Evolutionary conservation across 2,888 invertebrate species (phyloP).

Genomic region (Myopa tessellatipennis): DNA sequence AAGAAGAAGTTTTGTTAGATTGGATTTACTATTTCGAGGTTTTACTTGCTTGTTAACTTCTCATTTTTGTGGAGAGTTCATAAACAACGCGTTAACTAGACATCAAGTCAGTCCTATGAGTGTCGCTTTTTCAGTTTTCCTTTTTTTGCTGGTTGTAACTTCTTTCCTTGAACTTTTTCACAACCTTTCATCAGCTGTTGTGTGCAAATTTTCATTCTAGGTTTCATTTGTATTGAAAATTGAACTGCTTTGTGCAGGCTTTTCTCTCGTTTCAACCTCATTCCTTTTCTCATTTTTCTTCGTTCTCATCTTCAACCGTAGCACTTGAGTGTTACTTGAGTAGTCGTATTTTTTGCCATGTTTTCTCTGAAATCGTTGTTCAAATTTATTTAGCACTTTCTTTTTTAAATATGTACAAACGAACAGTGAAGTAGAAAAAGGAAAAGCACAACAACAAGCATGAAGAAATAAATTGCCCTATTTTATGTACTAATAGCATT

Average conservation of each 20-base stretch:
- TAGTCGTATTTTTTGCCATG: constrained; percentile 1
- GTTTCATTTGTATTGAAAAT: constrained; percentile 26
- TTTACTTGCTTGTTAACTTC: neutral
- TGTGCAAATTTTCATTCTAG: constrained; percentile 10
- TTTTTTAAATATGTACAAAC: neutral
- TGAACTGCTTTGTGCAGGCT: constrained; percentile 25
- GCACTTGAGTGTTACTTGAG: neutral
- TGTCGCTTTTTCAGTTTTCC: neutral
- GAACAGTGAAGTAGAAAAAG: neutral
- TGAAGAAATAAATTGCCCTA: neutral
- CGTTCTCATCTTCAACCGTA: neutral
- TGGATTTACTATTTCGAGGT: neutral
- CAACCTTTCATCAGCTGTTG: neutral
- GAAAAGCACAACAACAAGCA: neutral
- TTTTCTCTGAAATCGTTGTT: constrained; percentile 15
- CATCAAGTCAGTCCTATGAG: too few species aligned
- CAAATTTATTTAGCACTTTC: constrained; percentile 14
- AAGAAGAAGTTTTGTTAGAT: neutral
- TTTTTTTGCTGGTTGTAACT: neutral
- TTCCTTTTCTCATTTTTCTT: neutral
- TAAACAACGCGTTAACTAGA: neutral
- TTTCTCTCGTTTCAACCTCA: neutral
- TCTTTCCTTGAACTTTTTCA: neutral
- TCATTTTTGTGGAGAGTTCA: neutral
- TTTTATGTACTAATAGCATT: neutral